Base-by-base conservation (phyloP, 2,888 invertebrate genomes). In the Andrena bucephala region DNA sequence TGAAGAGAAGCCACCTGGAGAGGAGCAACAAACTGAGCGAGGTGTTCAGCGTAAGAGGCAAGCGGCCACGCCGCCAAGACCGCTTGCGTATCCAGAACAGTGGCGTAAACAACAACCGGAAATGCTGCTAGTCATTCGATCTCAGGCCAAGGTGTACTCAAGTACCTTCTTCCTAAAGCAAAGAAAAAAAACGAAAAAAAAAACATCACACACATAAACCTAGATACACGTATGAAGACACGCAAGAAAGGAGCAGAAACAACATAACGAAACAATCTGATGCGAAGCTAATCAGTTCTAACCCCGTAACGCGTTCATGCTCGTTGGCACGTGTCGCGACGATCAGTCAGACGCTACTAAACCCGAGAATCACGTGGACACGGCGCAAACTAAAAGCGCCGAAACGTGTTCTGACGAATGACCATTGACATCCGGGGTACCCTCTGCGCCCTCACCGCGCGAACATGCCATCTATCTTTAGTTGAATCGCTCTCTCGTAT, bases 71-170 rank as follows among this genome's bases (percentile, higher is more conserved):
- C 67, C 95, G 95, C 85, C 94, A 95, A 81, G 95, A 95, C 86
- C 95, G 95, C 88, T 94, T 95, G 89, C 95, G 95, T 91, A 94
- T 94, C 88, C 92, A 95, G 88, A 94, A 95, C 90, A 95, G 95
- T 89, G 95, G 95, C 85, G 95, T 95, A 89, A 96, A 95, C 94
- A 96, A 96, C 93, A 96, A 96, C 91, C 95, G 96, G 93, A 96
- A 95, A 94, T 95, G 95, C 42, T 42, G 42, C 94, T 95, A 94
- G 94, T 92, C 90, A 89, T 87, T 84, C 85, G 90, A 91, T 92
- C 91, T 91, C 92, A 92, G 90, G 89, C 88, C 90, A 91, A 89
- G 89, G 90, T 92, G 91, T 90, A 90, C 86, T 88, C 85, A 87
- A 88, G 85, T 85, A 87, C 87, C 85, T 89, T 89, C 84, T 78